Conservation (phyloP, 2,888 invertebrate species). For the Spilosoma lubricipeda region DNA sequence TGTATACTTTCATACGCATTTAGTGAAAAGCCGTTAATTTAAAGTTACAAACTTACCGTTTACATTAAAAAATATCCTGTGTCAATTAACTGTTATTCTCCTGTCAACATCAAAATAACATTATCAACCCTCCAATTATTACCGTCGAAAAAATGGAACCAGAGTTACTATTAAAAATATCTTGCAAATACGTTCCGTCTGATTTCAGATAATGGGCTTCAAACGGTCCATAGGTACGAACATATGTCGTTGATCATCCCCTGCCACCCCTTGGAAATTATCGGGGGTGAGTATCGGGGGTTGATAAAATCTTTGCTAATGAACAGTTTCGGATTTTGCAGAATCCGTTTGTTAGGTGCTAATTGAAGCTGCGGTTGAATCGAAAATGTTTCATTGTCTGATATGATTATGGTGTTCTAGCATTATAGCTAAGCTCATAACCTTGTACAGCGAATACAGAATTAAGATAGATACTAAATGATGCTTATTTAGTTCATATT, state of each 20-base stretch:
- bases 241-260: slow-evolving; percentile 73
- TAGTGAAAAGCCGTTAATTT: too few species aligned
- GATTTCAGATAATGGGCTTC: slow-evolving; percentile 73
- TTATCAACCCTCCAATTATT: neutral
- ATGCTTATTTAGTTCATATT: neutral
- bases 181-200: slow-evolving; percentile 63
- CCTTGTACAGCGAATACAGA: neutral
- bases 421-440: neutral
- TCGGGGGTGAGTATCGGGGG: slow-evolving; percentile 35
- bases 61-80: neutral
- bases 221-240: slow-evolving; percentile 58
- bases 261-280: slow-evolving; percentile 68
- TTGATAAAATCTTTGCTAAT: slow-evolving; percentile 48
- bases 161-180: slow-evolving; percentile 44
- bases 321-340: slow-evolving; percentile 28
- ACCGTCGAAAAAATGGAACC: neutral
- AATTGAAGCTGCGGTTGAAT: slow-evolving; percentile 19
- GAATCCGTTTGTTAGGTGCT: slow-evolving; percentile 22
- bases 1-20: too few species aligned
- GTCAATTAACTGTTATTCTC: slow-evolving; percentile 1
- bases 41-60: too few species aligned
- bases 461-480: neutral
- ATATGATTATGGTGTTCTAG: neutral
- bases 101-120: slow-evolving; percentile 5
- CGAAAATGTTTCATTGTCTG: neutral